Base-by-base conservation (phyloP, 2,797 vertebrate genomes). In the Schizopygopsis pylzovi region DNA sequence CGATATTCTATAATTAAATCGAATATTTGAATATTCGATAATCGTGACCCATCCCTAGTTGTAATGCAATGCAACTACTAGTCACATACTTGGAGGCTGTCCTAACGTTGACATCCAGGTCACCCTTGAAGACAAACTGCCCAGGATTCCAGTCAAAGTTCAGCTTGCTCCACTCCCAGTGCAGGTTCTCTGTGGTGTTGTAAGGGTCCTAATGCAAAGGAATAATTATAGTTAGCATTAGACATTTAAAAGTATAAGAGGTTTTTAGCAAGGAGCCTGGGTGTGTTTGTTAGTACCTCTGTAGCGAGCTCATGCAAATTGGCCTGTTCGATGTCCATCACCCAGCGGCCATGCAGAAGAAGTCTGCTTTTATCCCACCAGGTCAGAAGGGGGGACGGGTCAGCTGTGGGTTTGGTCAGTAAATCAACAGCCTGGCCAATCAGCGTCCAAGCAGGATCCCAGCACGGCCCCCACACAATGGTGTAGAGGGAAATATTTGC, bases 351-450 rank as follows among this genome's bases (percentile, higher is more conserved):
- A 0, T 99, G 98, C 73, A 99, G 92, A 1, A 99, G 94, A 73
- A 99, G 95, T 45, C 98, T 96, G 92, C 97, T 99, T 93, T 99
- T 99, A 92, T 99, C 98, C 98, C 98, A 99, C 98, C 98, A 99
- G 49, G 98, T 96, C 91, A 99, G 91, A 0, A 95, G 93, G 45
- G 97, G 95, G 0, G 98, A 99, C 52, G 97, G 97, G 87, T 99
- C 98, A 25, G 95, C 96, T 2, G 97, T 97, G 22, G 97, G 96
- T 92, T 99, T 99, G 85, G 97, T 98, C 89, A 99, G 95, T 86
- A 99, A 96, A 93, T 99, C 98, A 59, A 99, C 95, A 1, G 96
- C 97, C 82, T 99, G 98, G 13, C 98, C 97, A 0, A 99, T 97
- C 88, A 99, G 90, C 59, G 97, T 99, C 98, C 98, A 99, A 78